Percentiles rank a stretch among this genome's conserved stretches.
These are phyloP conservation scores for Calonectris borealis DNA, from an alignment of 2,113 vertebrate species.

Conservation along the genomic window DNA sequence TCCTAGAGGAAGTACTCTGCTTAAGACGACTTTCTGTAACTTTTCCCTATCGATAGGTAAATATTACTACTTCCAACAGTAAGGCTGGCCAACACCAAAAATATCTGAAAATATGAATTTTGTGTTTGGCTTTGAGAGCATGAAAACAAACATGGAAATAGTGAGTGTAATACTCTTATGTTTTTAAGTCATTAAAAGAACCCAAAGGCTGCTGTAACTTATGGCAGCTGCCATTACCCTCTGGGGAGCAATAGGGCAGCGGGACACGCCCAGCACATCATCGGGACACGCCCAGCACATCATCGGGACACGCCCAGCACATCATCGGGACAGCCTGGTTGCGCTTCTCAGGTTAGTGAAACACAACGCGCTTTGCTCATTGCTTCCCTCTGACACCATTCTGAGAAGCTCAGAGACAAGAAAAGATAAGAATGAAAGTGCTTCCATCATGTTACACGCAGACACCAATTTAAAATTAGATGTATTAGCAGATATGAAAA, in stretches of 20 bases:
- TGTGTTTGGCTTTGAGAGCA: neutral
- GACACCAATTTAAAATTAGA: neutral
- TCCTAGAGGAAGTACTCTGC: neutral
- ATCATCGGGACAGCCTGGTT: neutral
- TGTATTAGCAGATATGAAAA: neutral
- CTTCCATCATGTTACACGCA: neutral
- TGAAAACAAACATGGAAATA: neutral
- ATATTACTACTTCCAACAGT: neutral
- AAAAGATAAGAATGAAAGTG: neutral
- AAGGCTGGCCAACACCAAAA: neutral
- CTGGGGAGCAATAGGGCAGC: neutral
- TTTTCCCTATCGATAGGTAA: neutral
- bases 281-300: fast-evolving
- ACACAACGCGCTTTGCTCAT: neutral
- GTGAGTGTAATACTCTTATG: fast-evolving
- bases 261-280: too few relatives aligned
- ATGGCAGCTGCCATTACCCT: neutral
- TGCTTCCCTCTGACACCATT: fast-evolving
- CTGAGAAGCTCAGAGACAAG: neutral
- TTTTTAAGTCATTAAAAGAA: neutral
- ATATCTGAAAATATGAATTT: neutral
- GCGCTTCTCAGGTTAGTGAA: neutral
- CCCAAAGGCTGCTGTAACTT: neutral
- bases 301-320: too few relatives aligned
- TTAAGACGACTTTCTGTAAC: neutral